Percentiles rank a stretch among this genome's conserved stretches.
These are phyloP conservation scores for Phalanger gymnotis DNA, from an alignment of 2,797 vertebrate species.

Conservation along the genomic window DNA sequence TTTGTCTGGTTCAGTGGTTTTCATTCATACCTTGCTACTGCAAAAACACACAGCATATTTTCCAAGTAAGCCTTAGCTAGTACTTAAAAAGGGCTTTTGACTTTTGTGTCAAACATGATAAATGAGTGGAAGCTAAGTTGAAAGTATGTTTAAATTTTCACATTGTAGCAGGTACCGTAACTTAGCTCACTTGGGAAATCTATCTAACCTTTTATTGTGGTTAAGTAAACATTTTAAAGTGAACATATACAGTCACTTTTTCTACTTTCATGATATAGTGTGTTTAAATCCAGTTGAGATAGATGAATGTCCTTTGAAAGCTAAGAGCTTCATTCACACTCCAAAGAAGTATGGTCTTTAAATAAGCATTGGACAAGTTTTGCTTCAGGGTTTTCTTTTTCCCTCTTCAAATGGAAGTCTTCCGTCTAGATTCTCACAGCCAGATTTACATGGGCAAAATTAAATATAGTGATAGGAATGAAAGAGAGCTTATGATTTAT, in stretches of 20 bases:
- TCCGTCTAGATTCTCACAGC: not conserved
- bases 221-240: constrained; percentile 86
- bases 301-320: constrained; percentile 80
- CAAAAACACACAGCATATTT: constrained; percentile 58
- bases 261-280: constrained; percentile 78
- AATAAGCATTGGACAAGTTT: constrained; percentile 75
- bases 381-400: constrained; percentile 68
- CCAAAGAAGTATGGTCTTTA: constrained; percentile 79
- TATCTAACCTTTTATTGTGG: constrained; percentile 84
- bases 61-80: constrained; percentile 71
- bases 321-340: constrained; percentile 80
- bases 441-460: not conserved
- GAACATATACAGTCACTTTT: constrained; percentile 81
- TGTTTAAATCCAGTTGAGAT: constrained; percentile 82
- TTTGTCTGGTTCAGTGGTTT: constrained; percentile 66
- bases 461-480: not conserved
- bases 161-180: constrained; percentile 84
- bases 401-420: not conserved
- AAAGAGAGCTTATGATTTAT: not conserved
- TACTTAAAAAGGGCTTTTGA: constrained; percentile 80
- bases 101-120: constrained; percentile 84
- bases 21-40: constrained; percentile 74
- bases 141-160: constrained; percentile 86
- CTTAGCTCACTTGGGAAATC: constrained; percentile 82
- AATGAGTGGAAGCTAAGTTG: constrained; percentile 82